Conservation (phyloP, 2,888 invertebrate genomes). For the Geotrupes spiniger region DNA sequence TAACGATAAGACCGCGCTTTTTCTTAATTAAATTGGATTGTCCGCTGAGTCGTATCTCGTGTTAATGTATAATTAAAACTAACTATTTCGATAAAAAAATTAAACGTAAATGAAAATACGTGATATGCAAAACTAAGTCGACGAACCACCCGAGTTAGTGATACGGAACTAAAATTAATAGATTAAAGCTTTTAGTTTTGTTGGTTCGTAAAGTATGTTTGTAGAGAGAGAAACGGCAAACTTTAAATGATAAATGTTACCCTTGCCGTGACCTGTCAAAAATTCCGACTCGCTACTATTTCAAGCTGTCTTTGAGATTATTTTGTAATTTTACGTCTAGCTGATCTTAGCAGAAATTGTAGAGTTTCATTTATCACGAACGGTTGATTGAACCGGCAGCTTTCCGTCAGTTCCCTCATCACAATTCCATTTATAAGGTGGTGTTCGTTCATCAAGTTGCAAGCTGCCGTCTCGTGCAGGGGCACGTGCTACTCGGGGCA, state of each 20-base stretch:
- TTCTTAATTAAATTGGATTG: no score
- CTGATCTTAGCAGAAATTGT: constrained; percentile 18
- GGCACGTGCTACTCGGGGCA: no score
- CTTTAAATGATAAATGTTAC: constrained; percentile 5
- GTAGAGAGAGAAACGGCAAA: not conserved
- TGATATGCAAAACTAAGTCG: no score
- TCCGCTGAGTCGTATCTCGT: no score
- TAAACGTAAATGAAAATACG: no score
- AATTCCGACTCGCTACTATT: constrained; percentile 13
- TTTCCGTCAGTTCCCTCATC: constrained; percentile 3
- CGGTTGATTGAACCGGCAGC: constrained; percentile 17
- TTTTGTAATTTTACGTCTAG: constrained; percentile 23
- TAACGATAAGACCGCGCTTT: no score
- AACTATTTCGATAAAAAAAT: no score
- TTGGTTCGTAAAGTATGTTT: not conserved
- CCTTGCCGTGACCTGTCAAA: constrained; percentile 10
- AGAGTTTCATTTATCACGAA: constrained; percentile 19
- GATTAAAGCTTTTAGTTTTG: not conserved
- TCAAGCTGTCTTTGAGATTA: constrained; percentile 19
- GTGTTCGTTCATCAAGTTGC: constrained; percentile 1
- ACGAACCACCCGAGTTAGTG: no score
- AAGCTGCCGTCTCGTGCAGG: no score
- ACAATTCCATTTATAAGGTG: constrained; percentile 4
- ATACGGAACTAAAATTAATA: no score
- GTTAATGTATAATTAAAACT: no score